phyloP scores from a whole-genome alignment of 2,797 vertebrate species.

The Oryzias dopingdopingensis region DNA sequence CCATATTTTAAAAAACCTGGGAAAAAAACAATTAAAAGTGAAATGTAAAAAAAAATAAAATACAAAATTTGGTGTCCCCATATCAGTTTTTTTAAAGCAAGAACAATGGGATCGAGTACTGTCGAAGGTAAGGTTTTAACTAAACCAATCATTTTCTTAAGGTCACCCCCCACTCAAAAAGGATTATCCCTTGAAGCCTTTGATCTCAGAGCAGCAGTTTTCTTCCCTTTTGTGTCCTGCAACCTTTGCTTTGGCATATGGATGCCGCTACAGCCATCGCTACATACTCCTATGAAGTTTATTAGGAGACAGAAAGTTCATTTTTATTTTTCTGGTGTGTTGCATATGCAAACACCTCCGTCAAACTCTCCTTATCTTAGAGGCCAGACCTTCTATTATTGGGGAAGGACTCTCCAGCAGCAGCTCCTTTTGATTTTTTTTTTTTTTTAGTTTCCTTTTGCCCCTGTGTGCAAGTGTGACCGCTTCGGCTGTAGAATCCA shows the following conservation, averaged over 20 bases:
- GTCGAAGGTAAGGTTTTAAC: no score
- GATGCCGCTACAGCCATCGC: constrained; percentile 17
- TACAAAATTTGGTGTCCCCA: no score
- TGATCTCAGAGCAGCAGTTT: constrained; percentile 30
- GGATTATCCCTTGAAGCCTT: constrained; percentile 17
- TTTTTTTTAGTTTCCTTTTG: constrained; percentile 6
- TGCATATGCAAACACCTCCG: constrained; percentile 45
- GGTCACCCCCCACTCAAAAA: no score
- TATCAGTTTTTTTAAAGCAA: no score
- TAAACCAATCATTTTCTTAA: no score
- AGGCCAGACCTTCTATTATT: constrained; percentile 49
- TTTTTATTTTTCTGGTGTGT: no score
- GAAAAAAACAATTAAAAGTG: no score
- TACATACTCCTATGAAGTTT: no score
- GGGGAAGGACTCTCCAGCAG: constrained; percentile 42
- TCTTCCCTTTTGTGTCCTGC: constrained; percentile 28
- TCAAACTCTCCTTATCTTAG: constrained; percentile 27
- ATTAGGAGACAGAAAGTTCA: no score
- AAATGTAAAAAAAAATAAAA: no score
- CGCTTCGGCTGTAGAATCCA: constrained; percentile 18
- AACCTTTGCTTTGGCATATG: constrained; percentile 19
- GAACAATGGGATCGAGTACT: no score
- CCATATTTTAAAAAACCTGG: no score
- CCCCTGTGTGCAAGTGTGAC: constrained; percentile 23
- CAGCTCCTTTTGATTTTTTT: constrained; percentile 31